Evolutionary conservation across 2,888 invertebrate species (phyloP), one percentile per base, ranked within the genome.

Genomic region (Exephanes ischioxanthus): DNA sequence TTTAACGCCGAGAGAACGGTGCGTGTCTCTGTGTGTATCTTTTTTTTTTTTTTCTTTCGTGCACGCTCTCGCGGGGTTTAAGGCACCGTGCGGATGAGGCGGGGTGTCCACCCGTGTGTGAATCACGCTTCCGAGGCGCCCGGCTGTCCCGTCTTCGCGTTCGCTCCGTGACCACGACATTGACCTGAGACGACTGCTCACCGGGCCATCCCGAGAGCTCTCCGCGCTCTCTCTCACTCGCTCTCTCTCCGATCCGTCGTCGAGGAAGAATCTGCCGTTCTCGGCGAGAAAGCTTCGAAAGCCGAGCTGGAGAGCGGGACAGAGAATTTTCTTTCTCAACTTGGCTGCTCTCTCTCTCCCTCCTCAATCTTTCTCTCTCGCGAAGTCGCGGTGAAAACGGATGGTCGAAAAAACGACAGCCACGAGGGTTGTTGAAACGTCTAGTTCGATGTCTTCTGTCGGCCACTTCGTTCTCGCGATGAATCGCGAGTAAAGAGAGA

Each of bases 31-130:
- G 83, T 87, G 87, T 86, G 55, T 26, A 9, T 14, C 14, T 30
- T 71, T 14, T 14, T 53, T 55, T 71, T 7, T 51, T 53, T 71
- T 33, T 14, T 61, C 30, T 33, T 30, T 30, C n/a, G 30, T 63
- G 30, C 14, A 61, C 61, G 61, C 45, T 14, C 16, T 45, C 45
- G 45, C 3, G 14, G 16, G 45, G 16, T 45, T 45, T 45, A 3
- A 45, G 45, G 45, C 45, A 45, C 14, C 53, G 72, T 41, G 63
- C 61, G 58, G 66, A 81, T 86, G 84, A 81, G 76, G 76, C 85
- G 89, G 90, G 89, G 89, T 91, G 89, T 87, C 88, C 88, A 89
- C 87, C 90, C 91, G 91, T 92, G 91, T 87, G 91, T 92, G 92
- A 92, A 90, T 92, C 92, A 92, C 92, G 90, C 91, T 91, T 78